These are phyloP conservation scores for Tribolium madens DNA, from an alignment of 1,140 invertebrate species.

Conservation along the genomic window DNA sequence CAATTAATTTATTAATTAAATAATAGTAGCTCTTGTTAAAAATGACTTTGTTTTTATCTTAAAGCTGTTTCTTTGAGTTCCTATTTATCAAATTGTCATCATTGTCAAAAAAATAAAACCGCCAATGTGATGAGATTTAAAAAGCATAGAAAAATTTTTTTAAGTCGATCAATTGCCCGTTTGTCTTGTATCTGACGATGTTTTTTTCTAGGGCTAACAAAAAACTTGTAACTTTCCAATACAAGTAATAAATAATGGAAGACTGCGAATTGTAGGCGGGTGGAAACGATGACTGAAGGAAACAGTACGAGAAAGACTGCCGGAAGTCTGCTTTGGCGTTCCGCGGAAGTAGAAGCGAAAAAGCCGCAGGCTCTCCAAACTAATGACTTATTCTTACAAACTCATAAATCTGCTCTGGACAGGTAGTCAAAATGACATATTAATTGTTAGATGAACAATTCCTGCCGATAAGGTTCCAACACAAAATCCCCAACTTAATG, in stretches of 20 bases:
- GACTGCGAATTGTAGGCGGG: conserved; percentile 22
- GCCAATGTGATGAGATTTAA: too few relatives aligned
- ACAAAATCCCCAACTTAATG: not conserved
- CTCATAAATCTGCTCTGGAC: conserved; percentile 50
- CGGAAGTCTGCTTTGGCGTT: conserved; percentile 47
- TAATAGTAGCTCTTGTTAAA: too few relatives aligned
- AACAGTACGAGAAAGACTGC: conserved; percentile 42
- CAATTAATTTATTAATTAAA: too few relatives aligned
- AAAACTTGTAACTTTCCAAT: conserved; percentile 38
- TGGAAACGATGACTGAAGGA: conserved; percentile 32
- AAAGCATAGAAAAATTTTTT: too few relatives aligned
- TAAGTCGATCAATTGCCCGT: conserved; percentile 36
- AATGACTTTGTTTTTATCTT: too few relatives aligned
- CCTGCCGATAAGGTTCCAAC: conserved; percentile 1
- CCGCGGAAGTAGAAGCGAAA: conserved; percentile 49
- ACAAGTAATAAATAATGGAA: conserved; percentile 44
- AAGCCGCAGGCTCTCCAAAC: conserved; percentile 47
- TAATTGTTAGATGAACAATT: conserved; percentile 48
- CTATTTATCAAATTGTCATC: too few relatives aligned
- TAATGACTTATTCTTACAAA: conserved; percentile 50
- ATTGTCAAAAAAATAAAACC: too few relatives aligned
- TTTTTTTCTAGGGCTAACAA: conserved; percentile 21
- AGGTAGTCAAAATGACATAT: conserved; percentile 53
- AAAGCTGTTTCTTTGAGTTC: too few relatives aligned
- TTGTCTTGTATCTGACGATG: conserved; percentile 23